Evolutionary conservation across 1,140 invertebrate species (phyloP).

Genomic region (Callitettix versicolor): DNA sequence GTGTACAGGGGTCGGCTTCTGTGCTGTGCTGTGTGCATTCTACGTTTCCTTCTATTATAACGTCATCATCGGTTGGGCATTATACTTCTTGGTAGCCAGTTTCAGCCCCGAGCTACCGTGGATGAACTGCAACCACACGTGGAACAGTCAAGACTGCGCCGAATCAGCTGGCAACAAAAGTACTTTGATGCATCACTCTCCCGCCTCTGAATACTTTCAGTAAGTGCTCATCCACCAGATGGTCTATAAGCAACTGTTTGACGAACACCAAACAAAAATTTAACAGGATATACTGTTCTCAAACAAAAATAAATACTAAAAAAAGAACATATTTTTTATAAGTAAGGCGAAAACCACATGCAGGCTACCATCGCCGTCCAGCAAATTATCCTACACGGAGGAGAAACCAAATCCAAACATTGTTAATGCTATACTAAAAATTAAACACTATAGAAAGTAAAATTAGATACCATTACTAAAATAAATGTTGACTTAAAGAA

Average conservation of each 20-base stretch:
- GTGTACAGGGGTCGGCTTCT: slow-evolving; percentile 67
- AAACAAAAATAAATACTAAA: too few species aligned
- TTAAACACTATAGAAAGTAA: too few species aligned
- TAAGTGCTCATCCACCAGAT: slow-evolving; percentile 35
- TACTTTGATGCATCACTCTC: slow-evolving; percentile 41
- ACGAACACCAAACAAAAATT: background rate
- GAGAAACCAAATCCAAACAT: too few species aligned
- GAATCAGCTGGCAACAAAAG: slow-evolving; percentile 2
- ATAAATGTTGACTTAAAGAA: too few species aligned
- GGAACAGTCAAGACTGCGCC: slow-evolving; percentile 71
- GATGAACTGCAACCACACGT: slow-evolving; percentile 73
- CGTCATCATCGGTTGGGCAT: slow-evolving; percentile 81
- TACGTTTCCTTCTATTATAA: slow-evolving; percentile 90
- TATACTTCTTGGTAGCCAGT: slow-evolving; percentile 71
- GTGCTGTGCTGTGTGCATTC: slow-evolving; percentile 75
- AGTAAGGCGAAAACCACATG: too few species aligned
- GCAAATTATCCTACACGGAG: too few species aligned
- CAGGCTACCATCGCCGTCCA: too few species aligned
- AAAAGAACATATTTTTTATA: too few species aligned
- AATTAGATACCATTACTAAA: too few species aligned
- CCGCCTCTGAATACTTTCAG: slow-evolving; percentile 54
- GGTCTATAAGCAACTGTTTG: too few species aligned
- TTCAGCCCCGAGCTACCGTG: slow-evolving; percentile 65
- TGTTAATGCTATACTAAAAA: too few species aligned
- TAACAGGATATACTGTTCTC: too few species aligned